Base-by-base conservation (phyloP, 1,140 invertebrate genomes). In the Pomacea maculata region DNA sequence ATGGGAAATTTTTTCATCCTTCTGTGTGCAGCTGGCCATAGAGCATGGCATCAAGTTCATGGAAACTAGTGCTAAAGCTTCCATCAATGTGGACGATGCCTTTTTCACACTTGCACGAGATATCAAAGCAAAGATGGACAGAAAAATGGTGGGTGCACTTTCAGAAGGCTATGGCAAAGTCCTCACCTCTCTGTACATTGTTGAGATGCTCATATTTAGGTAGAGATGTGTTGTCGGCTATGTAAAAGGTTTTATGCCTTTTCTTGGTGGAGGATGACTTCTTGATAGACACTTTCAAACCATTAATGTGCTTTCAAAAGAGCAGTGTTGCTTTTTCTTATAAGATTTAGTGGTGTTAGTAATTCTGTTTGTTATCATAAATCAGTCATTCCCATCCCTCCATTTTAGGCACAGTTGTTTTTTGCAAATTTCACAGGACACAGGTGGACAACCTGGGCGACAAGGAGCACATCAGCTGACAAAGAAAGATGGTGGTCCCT, bases 21-120 rank as follows among this genome's bases (percentile, higher is more conserved):
- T 34, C n/a, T 73, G 68, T 78, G 94, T 93, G 86, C 91, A 98
- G 95, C 97, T 99, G 93, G 98, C 98, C n/a, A 93, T 96, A 89
- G 97, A 99, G 92, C 97, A 99, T 93, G 94, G 96, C 83, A 98
- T 99, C 85, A 95, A 96, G 89, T 99, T 99, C 93, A 96, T 99
- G 95, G 98, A 99, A 93, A 99, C 98, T 34, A 99, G 97, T 85
- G 98, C 98, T 65, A 99, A 99, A 92, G 96, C 97, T 55, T 98
- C 98, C 88, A 96, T 98, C 88, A 99, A 99, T 92, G 98, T 99
- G 81, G 98, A 99, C 89, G 95, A 95, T 88, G 98, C 98, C 75
- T 92, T 92, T 92, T 96, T 96, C 85, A 97, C 96, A 85, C 93
- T 98, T 87, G 97, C 97, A 54, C 94, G 96, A 88, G 96, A 97